These are phyloP conservation scores for Sminthurides aquaticus DNA, from an alignment of 2,888 invertebrate genomes.

Conservation along the genomic window DNA sequence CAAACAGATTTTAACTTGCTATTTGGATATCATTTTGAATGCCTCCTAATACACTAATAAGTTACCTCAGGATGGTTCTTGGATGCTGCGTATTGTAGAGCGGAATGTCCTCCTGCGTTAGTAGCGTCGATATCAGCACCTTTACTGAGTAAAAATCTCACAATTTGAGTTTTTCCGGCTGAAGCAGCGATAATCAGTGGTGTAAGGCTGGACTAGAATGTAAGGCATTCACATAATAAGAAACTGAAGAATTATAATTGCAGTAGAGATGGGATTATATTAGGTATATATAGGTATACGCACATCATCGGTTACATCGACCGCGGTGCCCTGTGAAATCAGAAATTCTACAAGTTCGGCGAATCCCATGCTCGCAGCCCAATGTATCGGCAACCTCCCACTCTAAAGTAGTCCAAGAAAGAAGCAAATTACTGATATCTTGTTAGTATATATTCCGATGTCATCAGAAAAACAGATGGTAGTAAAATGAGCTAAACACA, in stretches of 20 bases:
- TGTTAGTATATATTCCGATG: background rate
- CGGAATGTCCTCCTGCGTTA: slow-evolving; percentile 66
- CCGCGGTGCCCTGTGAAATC: slow-evolving; percentile 58
- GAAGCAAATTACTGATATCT: background rate
- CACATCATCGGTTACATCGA: slow-evolving; percentile 66
- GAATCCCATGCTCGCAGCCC: slow-evolving; percentile 73
- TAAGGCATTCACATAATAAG: too few relatives aligned
- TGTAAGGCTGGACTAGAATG: slow-evolving; percentile 57
- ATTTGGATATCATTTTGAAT: too few relatives aligned
- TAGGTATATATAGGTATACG: too few relatives aligned
- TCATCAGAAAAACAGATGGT: background rate
- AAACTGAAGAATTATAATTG: too few relatives aligned
- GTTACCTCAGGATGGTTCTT: slow-evolving; percentile 67
- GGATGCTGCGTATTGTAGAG: slow-evolving; percentile 77
- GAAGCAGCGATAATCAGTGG: slow-evolving; percentile 73
- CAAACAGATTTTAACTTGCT: slow-evolving; percentile 12
- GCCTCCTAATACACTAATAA: too few relatives aligned
- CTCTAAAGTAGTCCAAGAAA: slow-evolving; percentile 56
- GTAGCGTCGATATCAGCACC: slow-evolving; percentile 67
- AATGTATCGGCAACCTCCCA: slow-evolving; percentile 64
- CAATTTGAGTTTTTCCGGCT: slow-evolving; percentile 64
- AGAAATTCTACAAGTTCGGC: slow-evolving; percentile 63
- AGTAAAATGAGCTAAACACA: slow-evolving; percentile 11
- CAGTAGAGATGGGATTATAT: too few relatives aligned
- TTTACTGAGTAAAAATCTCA: slow-evolving; percentile 58